These are phyloP conservation scores for Calephelis nemesis DNA, from an alignment of 1,140 invertebrate species.

Conservation along the genomic window DNA sequence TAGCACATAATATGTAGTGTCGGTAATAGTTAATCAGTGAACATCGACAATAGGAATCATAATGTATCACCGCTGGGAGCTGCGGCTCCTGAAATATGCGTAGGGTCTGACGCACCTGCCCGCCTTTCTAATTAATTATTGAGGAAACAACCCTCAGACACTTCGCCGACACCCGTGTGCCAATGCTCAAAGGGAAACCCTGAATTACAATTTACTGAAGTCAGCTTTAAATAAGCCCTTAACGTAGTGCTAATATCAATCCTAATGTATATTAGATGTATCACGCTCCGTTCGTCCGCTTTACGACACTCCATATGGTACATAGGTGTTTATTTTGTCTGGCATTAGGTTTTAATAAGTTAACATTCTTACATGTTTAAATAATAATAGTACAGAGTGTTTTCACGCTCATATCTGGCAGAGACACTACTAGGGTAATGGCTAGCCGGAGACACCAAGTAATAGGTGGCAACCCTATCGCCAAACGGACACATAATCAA, in stretches of 20 bases:
- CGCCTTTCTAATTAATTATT: slow-evolving; percentile 41
- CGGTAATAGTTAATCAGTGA: background rate
- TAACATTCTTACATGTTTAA: too few species aligned
- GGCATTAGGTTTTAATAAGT: too few species aligned
- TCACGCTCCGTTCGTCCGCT: background rate
- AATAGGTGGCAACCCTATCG: too few species aligned
- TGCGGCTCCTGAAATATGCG: slow-evolving; percentile 36
- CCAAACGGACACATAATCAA: too few species aligned
- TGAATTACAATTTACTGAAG: slow-evolving; percentile 20
- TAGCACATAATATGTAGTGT: background rate
- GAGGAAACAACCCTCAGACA: slow-evolving; percentile 32
- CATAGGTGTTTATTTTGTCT: too few species aligned
- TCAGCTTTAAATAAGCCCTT: slow-evolving; percentile 11
- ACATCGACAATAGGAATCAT: slow-evolving; percentile 10
- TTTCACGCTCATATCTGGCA: too few species aligned
- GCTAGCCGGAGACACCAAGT: too few species aligned
- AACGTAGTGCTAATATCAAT: slow-evolving; percentile 18
- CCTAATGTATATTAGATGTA: slow-evolving; percentile 8
- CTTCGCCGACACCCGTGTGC: slow-evolving; percentile 9
- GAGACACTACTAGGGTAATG: too few species aligned
- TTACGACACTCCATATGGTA: background rate
- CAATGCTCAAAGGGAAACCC: slow-evolving; percentile 22
- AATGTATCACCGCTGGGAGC: slow-evolving; percentile 10
- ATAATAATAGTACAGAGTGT: too few species aligned
- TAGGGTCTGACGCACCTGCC: slow-evolving; percentile 37